A percentile compares a stretch with the other conserved stretches of the same genome.
Evolutionary conservation across 2,797 vertebrate genomes (phyloP).

Genomic region (Limnodromus scolopaceus): DNA sequence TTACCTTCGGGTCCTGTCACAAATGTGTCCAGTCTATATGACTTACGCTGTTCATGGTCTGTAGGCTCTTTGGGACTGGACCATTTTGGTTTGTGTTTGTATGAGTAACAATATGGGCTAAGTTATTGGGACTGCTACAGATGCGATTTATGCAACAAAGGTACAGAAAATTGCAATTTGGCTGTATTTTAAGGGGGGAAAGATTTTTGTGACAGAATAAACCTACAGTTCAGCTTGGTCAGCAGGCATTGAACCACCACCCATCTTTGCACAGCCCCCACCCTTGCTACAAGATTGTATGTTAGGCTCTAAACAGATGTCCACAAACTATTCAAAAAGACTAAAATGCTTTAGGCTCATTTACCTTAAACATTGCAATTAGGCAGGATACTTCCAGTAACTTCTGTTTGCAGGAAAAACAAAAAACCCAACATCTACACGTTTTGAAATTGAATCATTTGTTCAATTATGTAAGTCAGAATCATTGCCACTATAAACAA

Average conservation of each 20-base stretch:
- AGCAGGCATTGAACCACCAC: neutral
- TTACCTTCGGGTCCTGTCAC: neutral
- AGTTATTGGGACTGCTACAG: neutral
- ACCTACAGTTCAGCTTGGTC: neutral
- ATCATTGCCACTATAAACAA: neutral
- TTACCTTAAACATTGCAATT: constrained; percentile 17
- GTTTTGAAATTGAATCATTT: constrained; percentile 22
- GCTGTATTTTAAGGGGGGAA: neutral
- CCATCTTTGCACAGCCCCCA: neutral
- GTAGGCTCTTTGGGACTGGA: neutral
- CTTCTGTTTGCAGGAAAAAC: constrained; percentile 24
- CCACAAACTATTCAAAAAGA: neutral
- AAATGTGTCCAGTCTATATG: neutral
- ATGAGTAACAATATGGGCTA: neutral
- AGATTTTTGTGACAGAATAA: neutral
- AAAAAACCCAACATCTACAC: neutral
- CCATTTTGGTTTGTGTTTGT: neutral
- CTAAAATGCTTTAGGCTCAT: neutral
- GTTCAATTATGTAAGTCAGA: constrained; percentile 14
- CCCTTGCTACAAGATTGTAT: neutral
- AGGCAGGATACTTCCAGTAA: constrained; percentile 14
- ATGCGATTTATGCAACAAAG: neutral
- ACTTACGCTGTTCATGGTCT: neutral
- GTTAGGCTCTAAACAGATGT: neutral
- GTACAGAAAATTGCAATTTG: neutral